Evolutionary conservation across 2,797 vertebrate species (phyloP).

Genomic region (Phoebastria nigripes): DNA sequence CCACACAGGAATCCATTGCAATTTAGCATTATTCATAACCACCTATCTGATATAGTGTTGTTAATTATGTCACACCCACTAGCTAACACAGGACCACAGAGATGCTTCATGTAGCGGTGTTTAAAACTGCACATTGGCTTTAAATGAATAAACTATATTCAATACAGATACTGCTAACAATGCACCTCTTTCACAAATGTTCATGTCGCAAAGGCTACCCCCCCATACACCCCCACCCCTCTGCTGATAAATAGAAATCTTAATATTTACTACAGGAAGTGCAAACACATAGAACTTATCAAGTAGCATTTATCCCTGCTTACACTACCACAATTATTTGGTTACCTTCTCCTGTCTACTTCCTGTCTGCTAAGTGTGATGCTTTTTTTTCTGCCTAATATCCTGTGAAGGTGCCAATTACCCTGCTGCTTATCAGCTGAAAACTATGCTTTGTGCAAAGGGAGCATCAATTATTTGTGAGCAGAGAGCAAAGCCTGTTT

Average conservation of each 20-base stretch:
- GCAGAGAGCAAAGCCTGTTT: constrained; percentile 68
- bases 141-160: not conserved
- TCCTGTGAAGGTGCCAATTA: constrained; percentile 75
- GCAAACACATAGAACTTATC: constrained; percentile 23
- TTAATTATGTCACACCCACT: constrained; percentile 32
- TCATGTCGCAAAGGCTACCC: not conserved
- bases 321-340: constrained; percentile 40
- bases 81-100: not conserved
- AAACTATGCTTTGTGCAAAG: constrained; percentile 74
- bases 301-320: constrained; percentile 21
- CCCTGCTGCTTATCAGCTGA: constrained; percentile 73
- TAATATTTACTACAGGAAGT: constrained; percentile 36
- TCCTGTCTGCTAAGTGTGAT: constrained; percentile 60
- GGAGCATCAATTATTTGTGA: constrained; percentile 80
- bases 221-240: no score
- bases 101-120: not conserved
- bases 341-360: constrained; percentile 58
- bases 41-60: not conserved
- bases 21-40: not conserved
- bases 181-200: not conserved
- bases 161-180: not conserved
- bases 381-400: constrained; percentile 55
- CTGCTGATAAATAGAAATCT: constrained; percentile 4
- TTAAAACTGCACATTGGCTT: not conserved
- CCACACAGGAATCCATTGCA: constrained; percentile 40